Conservation (phyloP, 2,888 invertebrate species). For the Oxycera nigricornis region DNA sequence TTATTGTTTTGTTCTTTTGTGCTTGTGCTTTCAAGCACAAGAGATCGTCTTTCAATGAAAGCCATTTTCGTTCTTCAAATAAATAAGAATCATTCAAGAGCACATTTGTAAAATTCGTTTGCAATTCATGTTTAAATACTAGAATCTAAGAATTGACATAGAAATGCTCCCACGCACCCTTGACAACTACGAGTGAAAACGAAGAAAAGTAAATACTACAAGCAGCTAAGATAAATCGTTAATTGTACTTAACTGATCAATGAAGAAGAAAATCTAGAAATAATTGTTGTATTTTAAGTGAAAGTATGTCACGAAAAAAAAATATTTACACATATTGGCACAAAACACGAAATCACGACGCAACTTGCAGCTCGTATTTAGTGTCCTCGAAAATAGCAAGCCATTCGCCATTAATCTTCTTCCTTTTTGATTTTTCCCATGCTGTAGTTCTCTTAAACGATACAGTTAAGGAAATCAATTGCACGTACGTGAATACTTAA, state of each 20-base stretch:
- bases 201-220: slow-evolving; percentile 31
- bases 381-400: not conserved
- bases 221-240: slow-evolving; percentile 38
- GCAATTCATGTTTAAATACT: slow-evolving; percentile 39
- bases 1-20: slow-evolving; percentile 13
- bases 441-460: slow-evolving; percentile 28
- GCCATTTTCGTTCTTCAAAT: not conserved
- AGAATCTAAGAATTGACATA: slow-evolving; percentile 38
- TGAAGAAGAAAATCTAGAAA: slow-evolving; percentile 13
- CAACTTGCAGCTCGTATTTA: not conserved
- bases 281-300: slow-evolving; percentile 28
- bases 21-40: not conserved
- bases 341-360: slow-evolving; percentile 41
- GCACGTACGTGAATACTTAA: not conserved
- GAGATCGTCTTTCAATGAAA: not conserved
- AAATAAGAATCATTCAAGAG: slow-evolving; percentile 39
- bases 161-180: slow-evolving; percentile 42
- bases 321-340: slow-evolving; percentile 35
- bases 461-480: slow-evolving; percentile 21
- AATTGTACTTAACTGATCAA: slow-evolving; percentile 43
- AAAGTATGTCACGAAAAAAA: slow-evolving; percentile 13
- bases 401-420: not conserved
- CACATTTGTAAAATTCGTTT: slow-evolving; percentile 38
- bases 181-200: slow-evolving; percentile 16
- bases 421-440: slow-evolving; percentile 2